phyloP scores from a whole-genome alignment of 2,888 invertebrate species.

The Cataglyphis altisquamis region DNA sequence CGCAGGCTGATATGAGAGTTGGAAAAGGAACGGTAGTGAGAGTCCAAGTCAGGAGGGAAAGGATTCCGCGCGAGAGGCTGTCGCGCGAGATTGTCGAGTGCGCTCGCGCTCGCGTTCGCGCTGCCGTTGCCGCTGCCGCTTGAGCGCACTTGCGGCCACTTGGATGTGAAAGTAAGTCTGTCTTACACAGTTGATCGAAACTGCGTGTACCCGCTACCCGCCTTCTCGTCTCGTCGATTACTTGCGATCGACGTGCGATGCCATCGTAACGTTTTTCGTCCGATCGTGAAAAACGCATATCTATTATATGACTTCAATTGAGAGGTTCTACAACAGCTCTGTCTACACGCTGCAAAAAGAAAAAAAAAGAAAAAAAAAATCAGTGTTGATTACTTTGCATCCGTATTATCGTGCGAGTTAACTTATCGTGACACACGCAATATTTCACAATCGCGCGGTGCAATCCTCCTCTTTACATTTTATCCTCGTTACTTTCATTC shows the following conservation, averaged over 20 bases:
- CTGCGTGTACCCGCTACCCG: constrained; percentile 62
- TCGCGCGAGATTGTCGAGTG: constrained; percentile 41
- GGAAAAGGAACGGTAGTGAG: constrained; percentile 49
- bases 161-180: constrained; percentile 75
- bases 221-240: constrained; percentile 62
- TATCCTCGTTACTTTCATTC: neutral
- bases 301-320: constrained; percentile 16
- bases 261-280: constrained; percentile 29
- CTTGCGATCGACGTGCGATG: constrained; percentile 48
- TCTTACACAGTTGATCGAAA: constrained; percentile 65
- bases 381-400: constrained; percentile 1
- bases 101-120: constrained; percentile 24
- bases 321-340: neutral
- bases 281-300: constrained; percentile 17
- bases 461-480: neutral
- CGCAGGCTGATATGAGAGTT: constrained; percentile 19
- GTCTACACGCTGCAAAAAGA: constrained; percentile 27
- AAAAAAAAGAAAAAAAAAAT: neutral
- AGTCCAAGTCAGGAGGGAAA: constrained; percentile 47
- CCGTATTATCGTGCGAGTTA: constrained; percentile 14
- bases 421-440: constrained; percentile 15
- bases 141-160: constrained; percentile 51
- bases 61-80: constrained; percentile 54
- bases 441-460: neutral
- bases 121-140: neutral